Percentiles rank a stretch among this genome's conserved stretches.
Conservation (phyloP, 2,888 invertebrate species). For the Drosophila subsilvestris region DNA sequence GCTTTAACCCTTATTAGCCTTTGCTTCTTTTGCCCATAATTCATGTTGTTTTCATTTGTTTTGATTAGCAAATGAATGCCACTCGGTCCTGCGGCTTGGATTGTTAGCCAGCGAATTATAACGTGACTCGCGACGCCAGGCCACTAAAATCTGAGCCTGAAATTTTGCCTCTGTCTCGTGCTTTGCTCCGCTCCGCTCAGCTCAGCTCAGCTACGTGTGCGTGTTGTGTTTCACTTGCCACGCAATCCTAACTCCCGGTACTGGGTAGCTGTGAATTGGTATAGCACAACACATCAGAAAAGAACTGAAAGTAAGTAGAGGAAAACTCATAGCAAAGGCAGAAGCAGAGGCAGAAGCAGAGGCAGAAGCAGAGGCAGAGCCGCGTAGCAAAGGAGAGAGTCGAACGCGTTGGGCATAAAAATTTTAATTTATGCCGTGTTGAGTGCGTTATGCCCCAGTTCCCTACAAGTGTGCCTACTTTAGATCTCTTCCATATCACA, state of each 20-base stretch:
- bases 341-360: neutral
- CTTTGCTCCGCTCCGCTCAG: neutral
- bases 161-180: slow-evolving; percentile 48
- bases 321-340: neutral
- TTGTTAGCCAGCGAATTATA: slow-evolving; percentile 63
- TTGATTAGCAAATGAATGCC: slow-evolving; percentile 76
- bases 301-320: neutral
- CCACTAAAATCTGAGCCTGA: slow-evolving; percentile 74
- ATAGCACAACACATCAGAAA: slow-evolving; percentile 27
- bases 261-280: slow-evolving; percentile 61
- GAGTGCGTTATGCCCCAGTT: slow-evolving; percentile 77
- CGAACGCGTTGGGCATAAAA: slow-evolving; percentile 41
- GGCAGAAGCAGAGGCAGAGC: neutral
- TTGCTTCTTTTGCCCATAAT: slow-evolving; percentile 61
- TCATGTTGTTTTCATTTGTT: slow-evolving; percentile 80
- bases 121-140: slow-evolving; percentile 63
- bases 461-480: slow-evolving; percentile 56
- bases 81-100: slow-evolving; percentile 32
- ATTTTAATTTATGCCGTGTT: slow-evolving; percentile 78
- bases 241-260: slow-evolving; percentile 41
- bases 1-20: slow-evolving; percentile 78
- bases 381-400: slow-evolving; percentile 6
- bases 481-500: slow-evolving; percentile 39
- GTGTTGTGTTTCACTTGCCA: slow-evolving; percentile 70
- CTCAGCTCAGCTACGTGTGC: slow-evolving; percentile 9